Percentiles rank a stretch among this genome's conserved stretches.
Conservation (phyloP, 2,113 vertebrate genomes). For the Caloenas nicobarica region DNA sequence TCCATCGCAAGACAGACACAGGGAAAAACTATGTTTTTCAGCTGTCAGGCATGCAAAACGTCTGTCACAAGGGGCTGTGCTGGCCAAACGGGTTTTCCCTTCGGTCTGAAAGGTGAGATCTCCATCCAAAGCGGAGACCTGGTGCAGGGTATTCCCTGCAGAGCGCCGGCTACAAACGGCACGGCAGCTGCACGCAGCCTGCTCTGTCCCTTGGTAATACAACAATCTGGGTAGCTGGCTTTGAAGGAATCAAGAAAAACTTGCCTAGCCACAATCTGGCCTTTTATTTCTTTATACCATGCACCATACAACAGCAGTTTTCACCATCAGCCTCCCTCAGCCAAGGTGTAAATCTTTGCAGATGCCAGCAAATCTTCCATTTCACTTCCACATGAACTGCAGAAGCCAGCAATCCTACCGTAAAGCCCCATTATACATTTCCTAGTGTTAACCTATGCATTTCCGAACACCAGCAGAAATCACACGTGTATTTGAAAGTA, state of each 20-base stretch:
- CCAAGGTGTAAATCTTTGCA: background rate
- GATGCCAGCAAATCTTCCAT: background rate
- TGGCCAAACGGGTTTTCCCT: background rate
- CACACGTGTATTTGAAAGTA: background rate
- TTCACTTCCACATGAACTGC: background rate
- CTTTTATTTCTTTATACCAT: background rate
- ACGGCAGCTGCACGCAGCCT: background rate
- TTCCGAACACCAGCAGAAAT: background rate
- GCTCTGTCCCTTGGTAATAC: background rate
- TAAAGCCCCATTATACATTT: background rate
- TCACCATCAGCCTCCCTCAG: background rate
- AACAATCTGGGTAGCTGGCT: background rate
- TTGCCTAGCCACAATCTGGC: background rate
- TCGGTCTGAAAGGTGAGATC: background rate
- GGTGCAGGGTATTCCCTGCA: background rate
- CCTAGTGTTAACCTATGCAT: background rate
- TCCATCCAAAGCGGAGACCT: rapidly evolving
- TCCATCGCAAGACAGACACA: rapidly evolving
- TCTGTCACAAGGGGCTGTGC: background rate
- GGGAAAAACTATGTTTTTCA: background rate
- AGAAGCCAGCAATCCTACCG: background rate
- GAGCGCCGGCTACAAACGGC: background rate
- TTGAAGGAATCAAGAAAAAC: background rate
- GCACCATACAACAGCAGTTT: background rate
- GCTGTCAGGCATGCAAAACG: background rate